Evolutionary conservation across 2,113 vertebrate genomes (phyloP).

Genomic region (Chrysochloris asiatica): DNA sequence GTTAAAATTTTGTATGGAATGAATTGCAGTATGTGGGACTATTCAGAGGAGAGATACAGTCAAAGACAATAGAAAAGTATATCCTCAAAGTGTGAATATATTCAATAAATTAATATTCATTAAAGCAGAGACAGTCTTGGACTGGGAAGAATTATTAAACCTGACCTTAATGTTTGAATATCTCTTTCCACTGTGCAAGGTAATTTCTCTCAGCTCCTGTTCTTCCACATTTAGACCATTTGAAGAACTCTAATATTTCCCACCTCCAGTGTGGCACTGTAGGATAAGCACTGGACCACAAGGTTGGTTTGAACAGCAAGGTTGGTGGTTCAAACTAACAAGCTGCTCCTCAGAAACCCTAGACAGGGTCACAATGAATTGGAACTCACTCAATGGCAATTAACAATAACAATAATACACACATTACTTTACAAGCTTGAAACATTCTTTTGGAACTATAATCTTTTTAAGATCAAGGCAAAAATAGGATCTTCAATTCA

Average conservation of each 20-base stretch:
- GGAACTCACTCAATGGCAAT: too few species aligned
- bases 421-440: background rate
- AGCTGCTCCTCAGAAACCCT: too few species aligned
- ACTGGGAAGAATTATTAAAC: background rate
- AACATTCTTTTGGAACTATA: background rate
- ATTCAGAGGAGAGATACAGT: background rate
- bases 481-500: slow-evolving; percentile 3
- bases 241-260: background rate
- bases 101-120: background rate
- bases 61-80: background rate
- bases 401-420: too few species aligned
- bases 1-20: background rate
- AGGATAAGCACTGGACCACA: too few species aligned
- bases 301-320: too few species aligned
- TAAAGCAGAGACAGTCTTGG: background rate
- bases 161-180: background rate
- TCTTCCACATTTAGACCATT: background rate
- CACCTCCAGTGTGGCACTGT: too few species aligned
- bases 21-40: background rate
- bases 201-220: accelerated
- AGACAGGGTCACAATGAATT: too few species aligned
- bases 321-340: too few species aligned
- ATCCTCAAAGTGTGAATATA: background rate
- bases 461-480: slow-evolving; percentile 50
- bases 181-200: background rate